Conservation (phyloP, 2,888 invertebrate genomes). For the Tiliacea aurago region DNA sequence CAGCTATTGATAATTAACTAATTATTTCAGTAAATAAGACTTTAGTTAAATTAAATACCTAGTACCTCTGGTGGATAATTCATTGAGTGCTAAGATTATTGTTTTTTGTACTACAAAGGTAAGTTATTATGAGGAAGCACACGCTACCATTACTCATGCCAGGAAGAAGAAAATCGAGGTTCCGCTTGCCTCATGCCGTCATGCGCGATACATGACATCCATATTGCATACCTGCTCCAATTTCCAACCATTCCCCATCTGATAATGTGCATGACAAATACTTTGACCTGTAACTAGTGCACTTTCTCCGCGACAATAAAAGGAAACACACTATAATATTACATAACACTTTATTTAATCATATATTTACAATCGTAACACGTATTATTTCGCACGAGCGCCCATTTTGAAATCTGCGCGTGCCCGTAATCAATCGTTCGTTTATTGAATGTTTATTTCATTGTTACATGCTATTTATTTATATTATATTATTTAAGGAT, state of each 20-base stretch:
- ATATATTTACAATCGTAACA: constrained; percentile 80
- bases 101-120: background rate
- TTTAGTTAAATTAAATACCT: too few species aligned
- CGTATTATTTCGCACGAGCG: constrained; percentile 71
- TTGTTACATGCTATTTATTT: constrained; percentile 35
- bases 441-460: constrained; percentile 59
- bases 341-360: constrained; percentile 83
- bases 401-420: constrained; percentile 71
- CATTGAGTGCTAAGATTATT: background rate
- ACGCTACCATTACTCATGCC: background rate
- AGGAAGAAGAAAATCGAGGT: background rate
- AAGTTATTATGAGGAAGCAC: background rate
- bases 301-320: constrained; percentile 70
- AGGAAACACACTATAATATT: constrained; percentile 78
- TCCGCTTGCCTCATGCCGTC: background rate
- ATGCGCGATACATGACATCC: background rate
- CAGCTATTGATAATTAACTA: background rate
- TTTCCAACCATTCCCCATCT: constrained; percentile 11
- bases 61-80: background rate
- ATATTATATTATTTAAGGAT: constrained; percentile 24
- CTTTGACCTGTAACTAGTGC: constrained; percentile 64
- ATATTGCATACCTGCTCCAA: background rate
- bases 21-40: too few species aligned
- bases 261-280: constrained; percentile 39
- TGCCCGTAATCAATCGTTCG: constrained; percentile 59